A percentile compares a stretch with the other conserved stretches of the same genome.
Evolutionary conservation across 2,797 vertebrate genomes (phyloP).

Genomic region (Sebastes itinus): DNA sequence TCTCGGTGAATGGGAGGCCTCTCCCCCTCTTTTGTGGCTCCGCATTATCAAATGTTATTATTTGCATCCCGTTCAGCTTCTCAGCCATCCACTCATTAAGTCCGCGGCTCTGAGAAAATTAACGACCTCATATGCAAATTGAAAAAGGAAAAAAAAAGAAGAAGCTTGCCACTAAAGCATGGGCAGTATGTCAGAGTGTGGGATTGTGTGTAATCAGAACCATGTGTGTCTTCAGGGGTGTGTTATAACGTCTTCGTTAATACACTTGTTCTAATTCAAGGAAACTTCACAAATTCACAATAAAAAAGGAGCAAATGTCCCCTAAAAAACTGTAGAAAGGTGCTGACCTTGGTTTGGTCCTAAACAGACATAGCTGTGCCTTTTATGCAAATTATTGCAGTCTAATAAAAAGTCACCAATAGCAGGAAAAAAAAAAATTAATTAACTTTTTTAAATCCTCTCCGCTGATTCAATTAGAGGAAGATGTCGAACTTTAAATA

Average conservation of each 20-base stretch:
- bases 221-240: background rate
- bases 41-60: constrained; percentile 97
- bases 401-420: constrained; percentile 60
- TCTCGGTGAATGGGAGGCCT: constrained; percentile 65
- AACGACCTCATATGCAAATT: constrained; percentile 81
- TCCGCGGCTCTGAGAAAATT: constrained; percentile 92
- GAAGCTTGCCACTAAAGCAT: background rate
- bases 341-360: constrained; percentile 75
- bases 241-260: constrained; percentile 36
- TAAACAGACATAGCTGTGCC: constrained; percentile 49
- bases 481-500: constrained; percentile 63
- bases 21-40: constrained; percentile 86
- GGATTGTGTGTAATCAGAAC: constrained; percentile 6
- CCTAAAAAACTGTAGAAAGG: constrained; percentile 56
- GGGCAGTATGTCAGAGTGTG: constrained; percentile 26
- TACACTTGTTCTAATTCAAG: constrained; percentile 41
- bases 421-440: constrained; percentile 41
- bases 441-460: constrained; percentile 52
- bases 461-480: constrained; percentile 49
- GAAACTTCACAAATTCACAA: constrained; percentile 42
- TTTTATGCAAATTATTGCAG: constrained; percentile 53
- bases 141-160: constrained; percentile 47
- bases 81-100: constrained; percentile 96
- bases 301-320: constrained; percentile 32
- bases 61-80: constrained; percentile 95